Evolutionary conservation across 1,140 invertebrate species (phyloP).

Genomic region (Hylaeus volcanicus): DNA sequence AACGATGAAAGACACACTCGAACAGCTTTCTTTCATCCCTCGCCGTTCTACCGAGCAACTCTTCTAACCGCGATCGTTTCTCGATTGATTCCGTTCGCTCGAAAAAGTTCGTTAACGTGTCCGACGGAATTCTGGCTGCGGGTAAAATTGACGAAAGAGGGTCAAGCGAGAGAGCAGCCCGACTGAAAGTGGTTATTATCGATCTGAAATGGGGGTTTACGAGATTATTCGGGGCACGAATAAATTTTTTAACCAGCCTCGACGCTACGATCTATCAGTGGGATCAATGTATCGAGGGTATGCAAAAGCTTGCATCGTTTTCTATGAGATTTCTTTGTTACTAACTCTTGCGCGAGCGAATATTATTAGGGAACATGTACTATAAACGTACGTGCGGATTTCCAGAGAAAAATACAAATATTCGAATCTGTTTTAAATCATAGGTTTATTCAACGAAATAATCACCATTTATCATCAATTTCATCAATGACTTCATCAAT

Average conservation of each 20-base stretch:
- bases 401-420: too few relatives aligned
- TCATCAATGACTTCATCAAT: too few relatives aligned
- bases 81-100: not conserved
- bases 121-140: not conserved
- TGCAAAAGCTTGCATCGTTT: not conserved
- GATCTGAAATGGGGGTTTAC: not conserved
- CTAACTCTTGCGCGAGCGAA: too few relatives aligned
- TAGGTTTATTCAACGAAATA: too few relatives aligned
- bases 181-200: not conserved
- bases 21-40: not conserved
- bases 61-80: not conserved
- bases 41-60: not conserved
- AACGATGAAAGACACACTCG: not conserved
- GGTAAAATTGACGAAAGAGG: not conserved
- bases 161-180: not conserved
- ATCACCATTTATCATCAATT: too few relatives aligned
- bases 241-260: not conserved
- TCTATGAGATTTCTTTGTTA: not conserved
- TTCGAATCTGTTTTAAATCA: too few relatives aligned
- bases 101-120: not conserved
- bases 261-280: not conserved
- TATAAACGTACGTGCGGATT: too few relatives aligned
- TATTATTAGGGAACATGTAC: too few relatives aligned
- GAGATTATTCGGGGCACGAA: not conserved
- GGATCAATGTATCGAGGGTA: too few relatives aligned